Evolutionary conservation across 2,113 vertebrate genomes (phyloP).

Genomic region (Lathamus discolor): DNA sequence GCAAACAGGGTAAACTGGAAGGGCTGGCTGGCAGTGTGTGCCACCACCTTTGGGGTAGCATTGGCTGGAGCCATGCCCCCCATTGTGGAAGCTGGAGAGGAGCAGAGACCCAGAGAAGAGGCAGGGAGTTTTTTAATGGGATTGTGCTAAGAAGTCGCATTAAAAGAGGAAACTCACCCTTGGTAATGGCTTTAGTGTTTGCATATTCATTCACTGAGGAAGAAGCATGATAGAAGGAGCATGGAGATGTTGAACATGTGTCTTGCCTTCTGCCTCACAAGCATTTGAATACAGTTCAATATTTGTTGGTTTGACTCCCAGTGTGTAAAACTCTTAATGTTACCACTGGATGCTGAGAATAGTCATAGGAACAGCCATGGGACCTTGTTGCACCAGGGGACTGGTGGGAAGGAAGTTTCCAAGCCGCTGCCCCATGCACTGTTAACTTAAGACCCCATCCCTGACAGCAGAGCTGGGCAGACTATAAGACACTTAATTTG

Average conservation of each 20-base stretch:
- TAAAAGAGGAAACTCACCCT: fast-evolving
- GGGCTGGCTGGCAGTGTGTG: background rate
- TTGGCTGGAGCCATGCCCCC: fast-evolving
- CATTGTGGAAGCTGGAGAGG: background rate
- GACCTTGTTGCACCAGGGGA: background rate
- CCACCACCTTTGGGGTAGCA: fast-evolving
- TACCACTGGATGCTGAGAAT: background rate
- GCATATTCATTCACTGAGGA: fast-evolving
- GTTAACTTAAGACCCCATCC: background rate
- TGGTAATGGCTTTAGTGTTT: background rate
- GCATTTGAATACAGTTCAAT: background rate
- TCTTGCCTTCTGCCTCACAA: background rate
- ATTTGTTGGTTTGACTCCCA: background rate
- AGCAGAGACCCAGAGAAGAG: background rate
- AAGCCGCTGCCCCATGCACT: background rate
- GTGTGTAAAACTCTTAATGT: background rate
- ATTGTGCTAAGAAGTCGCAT: background rate
- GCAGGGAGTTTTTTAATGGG: background rate
- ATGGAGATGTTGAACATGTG: background rate
- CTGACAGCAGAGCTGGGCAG: background rate
- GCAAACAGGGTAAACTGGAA: background rate
- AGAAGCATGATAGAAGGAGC: background rate
- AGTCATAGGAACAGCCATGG: fast-evolving
- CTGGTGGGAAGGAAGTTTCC: background rate
- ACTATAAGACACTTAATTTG: fast-evolving